These are phyloP conservation scores for Drosophila colorata DNA, from an alignment of 2,888 invertebrate species.

Conservation along the genomic window DNA sequence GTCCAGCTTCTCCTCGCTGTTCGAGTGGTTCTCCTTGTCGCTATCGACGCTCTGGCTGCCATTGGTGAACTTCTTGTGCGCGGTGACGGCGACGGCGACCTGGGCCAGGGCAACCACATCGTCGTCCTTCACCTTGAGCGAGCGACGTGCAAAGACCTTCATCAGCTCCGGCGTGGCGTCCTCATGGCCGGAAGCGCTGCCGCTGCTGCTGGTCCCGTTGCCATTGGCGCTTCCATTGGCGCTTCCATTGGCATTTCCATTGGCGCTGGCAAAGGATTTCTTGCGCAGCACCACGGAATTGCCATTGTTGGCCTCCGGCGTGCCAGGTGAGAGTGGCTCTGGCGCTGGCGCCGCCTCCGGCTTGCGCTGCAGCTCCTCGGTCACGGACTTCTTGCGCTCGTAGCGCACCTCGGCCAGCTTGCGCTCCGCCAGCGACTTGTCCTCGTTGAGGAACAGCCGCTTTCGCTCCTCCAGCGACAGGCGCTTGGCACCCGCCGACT, in stretches of 20 bases:
- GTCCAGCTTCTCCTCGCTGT: constrained; percentile 86
- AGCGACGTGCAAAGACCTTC: constrained; percentile 93
- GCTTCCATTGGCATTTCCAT: constrained; percentile 23
- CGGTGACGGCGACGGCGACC: constrained; percentile 44
- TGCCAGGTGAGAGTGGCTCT: constrained; percentile 28
- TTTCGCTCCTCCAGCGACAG: constrained; percentile 82
- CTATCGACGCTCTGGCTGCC: constrained; percentile 86
- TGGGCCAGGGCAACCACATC: constrained; percentile 86
- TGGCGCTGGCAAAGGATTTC: constrained; percentile 81
- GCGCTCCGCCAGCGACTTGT: constrained; percentile 76
- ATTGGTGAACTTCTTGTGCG: constrained; percentile 46
- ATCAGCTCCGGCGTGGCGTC: constrained; percentile 92
- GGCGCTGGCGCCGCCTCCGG: constrained; percentile 38
- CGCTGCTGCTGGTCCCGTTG: constrained; percentile 38
- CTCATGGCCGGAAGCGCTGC: constrained; percentile 79
- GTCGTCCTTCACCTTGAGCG: constrained; percentile 92
- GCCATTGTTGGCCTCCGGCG: constrained; percentile 30
- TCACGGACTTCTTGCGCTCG: constrained; percentile 82
- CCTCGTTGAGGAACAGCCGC: constrained; percentile 82
- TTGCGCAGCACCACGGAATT: constrained; percentile 83
- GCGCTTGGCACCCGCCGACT: constrained; percentile 55
- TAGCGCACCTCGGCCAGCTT: constrained; percentile 77
- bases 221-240: constrained; percentile 30
- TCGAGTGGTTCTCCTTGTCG: constrained; percentile 90
- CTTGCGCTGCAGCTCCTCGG: constrained; percentile 72